Percentiles rank a stretch among this genome's conserved stretches.
These are phyloP conservation scores for Oxyruncus cristatus DNA, from an alignment of 2,113 vertebrate species.

Conservation along the genomic window DNA sequence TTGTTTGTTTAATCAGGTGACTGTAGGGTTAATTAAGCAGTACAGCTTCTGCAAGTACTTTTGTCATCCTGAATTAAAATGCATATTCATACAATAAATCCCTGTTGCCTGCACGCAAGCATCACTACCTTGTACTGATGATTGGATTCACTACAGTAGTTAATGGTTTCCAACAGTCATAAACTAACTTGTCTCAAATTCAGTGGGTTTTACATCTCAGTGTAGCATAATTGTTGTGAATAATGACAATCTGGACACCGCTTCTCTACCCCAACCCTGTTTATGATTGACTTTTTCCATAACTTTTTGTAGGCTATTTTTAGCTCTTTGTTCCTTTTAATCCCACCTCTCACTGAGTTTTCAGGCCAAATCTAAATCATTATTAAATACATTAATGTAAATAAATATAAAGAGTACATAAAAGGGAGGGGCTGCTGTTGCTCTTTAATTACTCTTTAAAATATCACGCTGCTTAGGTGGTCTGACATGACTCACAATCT, in stretches of 20 bases:
- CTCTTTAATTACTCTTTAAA: background rate
- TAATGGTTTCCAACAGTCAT: background rate
- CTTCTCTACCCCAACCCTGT: background rate
- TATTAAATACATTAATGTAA: background rate
- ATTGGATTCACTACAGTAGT: background rate
- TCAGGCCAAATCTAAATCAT: background rate
- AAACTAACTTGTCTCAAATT: background rate
- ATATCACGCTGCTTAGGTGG: background rate
- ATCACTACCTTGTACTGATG: background rate
- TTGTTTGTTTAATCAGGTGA: background rate
- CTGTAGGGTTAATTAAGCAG: background rate
- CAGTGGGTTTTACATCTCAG: background rate
- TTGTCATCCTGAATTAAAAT: background rate
- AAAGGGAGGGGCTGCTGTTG: background rate
- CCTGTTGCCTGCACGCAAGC: background rate
- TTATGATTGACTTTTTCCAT: background rate
- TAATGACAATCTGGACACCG: constrained; percentile 1
- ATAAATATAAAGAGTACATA: background rate
- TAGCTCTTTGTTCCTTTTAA: background rate
- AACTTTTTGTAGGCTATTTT: background rate
- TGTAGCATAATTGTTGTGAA: background rate
- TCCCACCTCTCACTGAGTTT: background rate
- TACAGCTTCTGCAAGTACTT: background rate
- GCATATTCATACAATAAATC: background rate
- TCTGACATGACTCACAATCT: background rate